Conservation (phyloP, 2,888 invertebrate genomes). For the Furcula furcula region DNA sequence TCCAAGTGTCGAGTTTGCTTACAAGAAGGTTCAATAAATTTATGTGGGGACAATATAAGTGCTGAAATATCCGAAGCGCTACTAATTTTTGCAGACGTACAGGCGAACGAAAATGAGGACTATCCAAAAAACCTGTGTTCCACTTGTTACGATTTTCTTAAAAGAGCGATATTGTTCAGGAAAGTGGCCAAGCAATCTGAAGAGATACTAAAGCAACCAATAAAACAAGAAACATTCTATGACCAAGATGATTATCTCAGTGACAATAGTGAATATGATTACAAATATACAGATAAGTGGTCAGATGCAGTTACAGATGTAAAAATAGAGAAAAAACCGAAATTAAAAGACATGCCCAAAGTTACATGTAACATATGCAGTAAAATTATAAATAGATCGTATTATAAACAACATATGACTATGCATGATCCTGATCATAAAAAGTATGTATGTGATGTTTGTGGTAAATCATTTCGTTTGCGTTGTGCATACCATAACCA, state of each 20-base stretch:
- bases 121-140: conserved; percentile 54
- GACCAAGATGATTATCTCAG: conserved; percentile 26
- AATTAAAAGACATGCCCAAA: conserved; percentile 35
- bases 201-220: conserved; percentile 37
- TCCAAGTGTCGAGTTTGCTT: conserved; percentile 23
- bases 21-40: conserved; percentile 3
- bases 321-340: conserved; percentile 27
- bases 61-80: conserved; percentile 5
- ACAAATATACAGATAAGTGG: conserved; percentile 24
- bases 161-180: conserved; percentile 49
- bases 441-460: conserved; percentile 57
- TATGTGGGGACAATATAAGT: conserved; percentile 7
- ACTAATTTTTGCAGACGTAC: conserved; percentile 32
- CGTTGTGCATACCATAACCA: conserved; percentile 56
- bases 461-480: conserved; percentile 54
- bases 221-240: conserved; percentile 29
- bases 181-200: conserved; percentile 50
- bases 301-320: conserved; percentile 10
- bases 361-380: conserved; percentile 45
- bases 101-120: conserved; percentile 42
- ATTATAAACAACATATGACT: conserved; percentile 53
- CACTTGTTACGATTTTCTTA: conserved; percentile 50
- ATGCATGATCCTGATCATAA: conserved; percentile 56
- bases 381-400: conserved; percentile 49
- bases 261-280: conserved; percentile 24